Conservation (phyloP, 2,113 vertebrate genomes). For the Odontesthes bonariensis region DNA sequence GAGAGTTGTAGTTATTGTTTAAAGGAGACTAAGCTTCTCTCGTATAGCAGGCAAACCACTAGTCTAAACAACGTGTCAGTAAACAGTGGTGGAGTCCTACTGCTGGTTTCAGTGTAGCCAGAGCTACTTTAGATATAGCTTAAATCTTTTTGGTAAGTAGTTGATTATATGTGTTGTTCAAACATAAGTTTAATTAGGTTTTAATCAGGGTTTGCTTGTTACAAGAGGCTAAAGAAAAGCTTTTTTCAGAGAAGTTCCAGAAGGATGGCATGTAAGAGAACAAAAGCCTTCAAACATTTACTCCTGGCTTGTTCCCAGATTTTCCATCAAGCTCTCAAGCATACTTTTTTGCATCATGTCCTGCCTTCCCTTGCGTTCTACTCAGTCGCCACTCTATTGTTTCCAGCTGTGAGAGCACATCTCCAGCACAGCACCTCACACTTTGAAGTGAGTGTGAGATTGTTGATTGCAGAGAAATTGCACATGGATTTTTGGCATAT, state of each 20-base stretch:
- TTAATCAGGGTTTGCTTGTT: neutral
- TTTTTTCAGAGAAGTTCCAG: neutral
- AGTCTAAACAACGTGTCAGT: neutral
- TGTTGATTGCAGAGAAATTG: neutral
- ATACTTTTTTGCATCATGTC: neutral
- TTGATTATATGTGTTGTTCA: neutral
- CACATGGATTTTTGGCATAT: neutral
- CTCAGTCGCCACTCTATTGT: neutral
- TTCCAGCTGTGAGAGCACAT: neutral
- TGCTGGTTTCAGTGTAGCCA: neutral
- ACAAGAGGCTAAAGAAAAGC: no score
- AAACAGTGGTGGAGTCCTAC: no score
- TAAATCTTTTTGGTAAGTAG: neutral
- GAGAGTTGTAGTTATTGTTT: neutral
- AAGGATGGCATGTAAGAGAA: neutral
- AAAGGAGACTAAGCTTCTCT: neutral
- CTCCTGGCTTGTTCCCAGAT: neutral
- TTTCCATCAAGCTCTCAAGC: neutral
- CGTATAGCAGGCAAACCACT: neutral
- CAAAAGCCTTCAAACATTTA: no score
- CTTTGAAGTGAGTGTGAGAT: no score
- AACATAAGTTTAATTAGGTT: neutral
- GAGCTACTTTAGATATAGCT: neutral
- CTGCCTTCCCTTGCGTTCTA: neutral
- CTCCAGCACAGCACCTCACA: neutral